Percentiles rank a stretch among this genome's conserved stretches.
These are phyloP conservation scores for Drosophila ambigua DNA, from an alignment of 1,140 invertebrate species.

Conservation along the genomic window DNA sequence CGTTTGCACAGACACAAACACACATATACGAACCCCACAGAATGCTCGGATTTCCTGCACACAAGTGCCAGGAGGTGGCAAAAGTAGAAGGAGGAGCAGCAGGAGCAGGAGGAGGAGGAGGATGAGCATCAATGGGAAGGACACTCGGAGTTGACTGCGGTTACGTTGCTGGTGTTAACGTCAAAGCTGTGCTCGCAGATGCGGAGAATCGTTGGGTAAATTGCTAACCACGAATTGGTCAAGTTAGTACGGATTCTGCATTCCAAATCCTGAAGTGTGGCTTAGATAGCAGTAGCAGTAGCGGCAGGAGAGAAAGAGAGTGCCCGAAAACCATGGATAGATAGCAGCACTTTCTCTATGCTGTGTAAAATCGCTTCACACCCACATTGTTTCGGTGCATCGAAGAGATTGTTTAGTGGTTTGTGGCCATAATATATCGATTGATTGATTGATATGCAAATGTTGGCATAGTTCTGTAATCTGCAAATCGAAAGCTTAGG, in stretches of 20 bases:
- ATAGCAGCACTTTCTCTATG: background rate
- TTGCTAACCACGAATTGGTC: conserved; percentile 63
- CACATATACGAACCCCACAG: background rate
- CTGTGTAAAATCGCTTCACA: conserved; percentile 25
- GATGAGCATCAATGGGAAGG: too few relatives aligned
- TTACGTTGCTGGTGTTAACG: conserved; percentile 62
- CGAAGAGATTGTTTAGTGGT: conserved; percentile 33
- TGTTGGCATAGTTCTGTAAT: background rate
- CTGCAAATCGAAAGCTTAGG: conserved; percentile 1
- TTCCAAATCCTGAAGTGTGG: conserved; percentile 9
- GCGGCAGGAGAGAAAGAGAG: too few relatives aligned
- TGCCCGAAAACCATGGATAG: conserved; percentile 4
- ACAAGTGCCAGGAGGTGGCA: conserved; percentile 24
- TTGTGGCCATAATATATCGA: conserved; percentile 7
- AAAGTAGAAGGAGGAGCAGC: conserved; percentile 34
- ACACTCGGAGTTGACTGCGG: conserved; percentile 62
- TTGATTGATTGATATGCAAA: conserved; percentile 42
- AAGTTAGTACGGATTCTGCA: conserved; percentile 69
- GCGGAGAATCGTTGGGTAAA: conserved; percentile 43
- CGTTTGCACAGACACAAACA: background rate
- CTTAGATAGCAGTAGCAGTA: background rate
- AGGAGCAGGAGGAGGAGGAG: conserved; percentile 30
- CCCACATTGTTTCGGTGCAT: conserved; percentile 37
- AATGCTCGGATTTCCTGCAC: conserved; percentile 47
- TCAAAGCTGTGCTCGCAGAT: conserved; percentile 44